A percentile compares a stretch with the other conserved stretches of the same genome.
Conservation (phyloP, 2,797 vertebrate genomes). For the Amblyraja radiata region DNA sequence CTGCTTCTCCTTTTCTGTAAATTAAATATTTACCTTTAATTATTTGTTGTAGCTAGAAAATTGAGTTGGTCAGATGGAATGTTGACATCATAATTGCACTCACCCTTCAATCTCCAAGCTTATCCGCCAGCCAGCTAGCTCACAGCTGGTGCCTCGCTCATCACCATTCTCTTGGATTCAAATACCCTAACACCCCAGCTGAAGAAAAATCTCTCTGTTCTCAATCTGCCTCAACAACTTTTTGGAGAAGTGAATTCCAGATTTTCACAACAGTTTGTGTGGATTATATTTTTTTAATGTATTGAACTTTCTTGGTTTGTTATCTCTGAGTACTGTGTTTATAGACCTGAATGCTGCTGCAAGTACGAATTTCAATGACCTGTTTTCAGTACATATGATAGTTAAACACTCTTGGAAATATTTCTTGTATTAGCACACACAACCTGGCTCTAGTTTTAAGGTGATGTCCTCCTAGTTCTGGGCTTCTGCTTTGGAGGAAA, state of each 20-base stretch:
- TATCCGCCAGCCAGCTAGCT: neutral
- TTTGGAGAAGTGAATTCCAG: neutral
- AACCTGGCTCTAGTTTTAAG: neutral
- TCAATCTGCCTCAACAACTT: neutral
- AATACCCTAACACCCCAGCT: neutral
- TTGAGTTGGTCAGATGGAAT: neutral
- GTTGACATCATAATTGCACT: neutral
- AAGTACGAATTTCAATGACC: no score
- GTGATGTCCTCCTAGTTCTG: neutral
- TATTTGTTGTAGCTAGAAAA: neutral
- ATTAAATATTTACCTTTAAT: neutral
- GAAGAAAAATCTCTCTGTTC: neutral
- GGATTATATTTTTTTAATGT: no score
- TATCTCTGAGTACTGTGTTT: no score
- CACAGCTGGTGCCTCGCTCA: neutral
- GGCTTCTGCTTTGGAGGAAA: neutral
- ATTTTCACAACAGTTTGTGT: neutral
- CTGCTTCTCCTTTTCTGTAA: neutral
- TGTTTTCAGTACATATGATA: no score
- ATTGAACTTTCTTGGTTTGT: no score
- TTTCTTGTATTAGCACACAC: neutral
- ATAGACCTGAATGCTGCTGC: no score
- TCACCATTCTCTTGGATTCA: neutral
- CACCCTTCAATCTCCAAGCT: neutral
- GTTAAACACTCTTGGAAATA: neutral